Base-by-base conservation (phyloP, 53 echinoderm and acorn worm genomes). In the Echinometra lucunter region DNA sequence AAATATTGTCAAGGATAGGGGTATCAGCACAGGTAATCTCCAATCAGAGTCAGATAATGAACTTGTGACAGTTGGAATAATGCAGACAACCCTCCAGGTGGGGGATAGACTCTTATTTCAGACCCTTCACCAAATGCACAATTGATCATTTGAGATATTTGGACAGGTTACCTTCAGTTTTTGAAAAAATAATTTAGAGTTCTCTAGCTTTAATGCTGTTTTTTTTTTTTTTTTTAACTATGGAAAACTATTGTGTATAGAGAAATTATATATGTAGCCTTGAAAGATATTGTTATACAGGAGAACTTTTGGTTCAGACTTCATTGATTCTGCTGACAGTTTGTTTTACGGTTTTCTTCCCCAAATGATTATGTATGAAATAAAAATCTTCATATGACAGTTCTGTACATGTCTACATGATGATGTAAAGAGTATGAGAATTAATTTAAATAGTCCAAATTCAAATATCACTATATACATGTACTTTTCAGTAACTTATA, bases 1-100 rank as follows among this genome's bases (percentile, higher is more conserved):
- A 58, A 89, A 89, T 58, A 89, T 60, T 37, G 3, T 32, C 88
- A 88, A 88, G 88, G 89, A 57, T 89, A 89, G 58, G 37, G 6
- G 49, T 58, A 49, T 89, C 89, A 89, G 4, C 89, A 34, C 63
- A 89, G 89, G 89, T 89, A 89, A 89, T 89, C 57, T 89, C 58
- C 49, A 60, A 57, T 89, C 57, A 19, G 11, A 89, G 89, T 13
- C 58, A 38, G 57, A 58, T 89, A 57, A 89, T 89, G 89, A 57
- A 89, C 37, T 37, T 89, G 4, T 89, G 58, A 89, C 17, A 88
- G 88, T 49, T 88, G 57, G 63, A 58, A 38, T 89, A 89, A 89
- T 89, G 58, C 37, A 89, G 58, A 34, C 32, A 63, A 35, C 8
- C 37, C 58, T 37, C 49, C 89, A 85, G 85, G 85, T 85, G 85